Base-by-base conservation (phyloP, 2,797 vertebrate genomes). In the Sphaeramia orbicularis region DNA sequence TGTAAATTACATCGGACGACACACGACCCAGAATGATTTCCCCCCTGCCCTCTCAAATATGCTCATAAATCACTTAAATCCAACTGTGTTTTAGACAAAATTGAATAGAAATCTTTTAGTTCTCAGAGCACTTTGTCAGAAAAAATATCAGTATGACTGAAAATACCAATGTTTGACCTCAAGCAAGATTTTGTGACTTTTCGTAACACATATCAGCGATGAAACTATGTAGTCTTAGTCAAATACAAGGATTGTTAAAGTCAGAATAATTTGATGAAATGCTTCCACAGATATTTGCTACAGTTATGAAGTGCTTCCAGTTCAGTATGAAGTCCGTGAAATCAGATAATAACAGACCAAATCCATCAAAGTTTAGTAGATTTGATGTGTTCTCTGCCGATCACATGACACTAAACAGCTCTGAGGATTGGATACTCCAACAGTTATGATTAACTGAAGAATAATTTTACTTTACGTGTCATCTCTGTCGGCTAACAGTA, bases 231-330 rank as follows among this genome's bases (percentile, higher is more conserved):
- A 7, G 48, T 70, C 67, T 65, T 32, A 30, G 49, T 62, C 38
- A 49, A 40, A 38, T 59, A 40, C 18, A 24, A 57, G n/a, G 51
- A 64, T 55, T 35, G 43, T 69, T 41, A 19, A 47, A 72, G 65
- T 74, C n/a, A n/a, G 54, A 13, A 19, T 49, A 7, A 49, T 66
- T 67, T 67, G 53, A 18, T 68, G 40, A 80, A 65, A 81, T 76
- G 54, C 70, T 83, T 81, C 65, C 68, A 72, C 43, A 53, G 70
- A 72, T 35, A 18, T 58, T 65, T 1, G 12, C 44, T 80, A 37
- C 56, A 65, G 69, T 59, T 57, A 61, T 72, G 35, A 86, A 72
- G 71, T 87, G 84, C 88, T 89, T 89, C 83, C 83, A 83, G 51
- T 57, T 38, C 47, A 66, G 45, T 63, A 42, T 62, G 41, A 75